Evolutionary conservation across 1,140 invertebrate genomes (phyloP), one percentile per base, ranked within the genome.

Genomic region (Drosophila pseudoananassae): DNA sequence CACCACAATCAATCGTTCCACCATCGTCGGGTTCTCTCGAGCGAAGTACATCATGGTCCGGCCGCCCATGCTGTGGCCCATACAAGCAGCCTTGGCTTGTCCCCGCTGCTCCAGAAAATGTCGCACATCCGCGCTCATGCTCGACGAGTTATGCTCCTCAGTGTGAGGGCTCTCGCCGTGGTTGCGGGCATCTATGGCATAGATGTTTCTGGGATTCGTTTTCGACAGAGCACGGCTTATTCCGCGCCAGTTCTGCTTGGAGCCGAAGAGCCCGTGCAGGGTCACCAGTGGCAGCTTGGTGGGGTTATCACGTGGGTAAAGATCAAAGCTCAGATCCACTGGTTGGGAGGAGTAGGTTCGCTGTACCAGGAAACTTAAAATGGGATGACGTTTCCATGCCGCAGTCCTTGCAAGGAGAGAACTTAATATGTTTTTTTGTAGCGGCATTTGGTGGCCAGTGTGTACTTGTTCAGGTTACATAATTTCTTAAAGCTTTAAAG

Each of bases 31-130:
- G 4, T 12, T 12, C 10, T 36, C 10, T 10, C 10, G 10, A 12
- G 97, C 95, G 25, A 96, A 93, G 25, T 93, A 93, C 97, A 98
- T 98, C 46, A 95, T 95, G 2, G 95, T 93, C 56, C 96, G 94
- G 12, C 97, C 98, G 14, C 98, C 98, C 96, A 98, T 98, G 61
- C 97, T 97, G 83, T 99, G 97, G 0, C 98, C 98, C 65, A 99
- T 92, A 27, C 4, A 98, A 77, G 63, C 94, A 14, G 94, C 93
- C 91, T 94, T 95, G 0, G 93, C 65, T 5, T 97, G 92, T 0
- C 92, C 85, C 2, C 68, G 66, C 9, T 58, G 27, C 45, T 78
- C 43, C 46, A 97, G 51, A 17, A 91, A 81, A 51, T 94, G 93
- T 1, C 94, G 76, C 40, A 98, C 83, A 92, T 99, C 98, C 66